Evolutionary conservation across 2,888 invertebrate species (phyloP), one percentile per base, ranked within the genome.

Genomic region (Pseudococcus longispinus): DNA sequence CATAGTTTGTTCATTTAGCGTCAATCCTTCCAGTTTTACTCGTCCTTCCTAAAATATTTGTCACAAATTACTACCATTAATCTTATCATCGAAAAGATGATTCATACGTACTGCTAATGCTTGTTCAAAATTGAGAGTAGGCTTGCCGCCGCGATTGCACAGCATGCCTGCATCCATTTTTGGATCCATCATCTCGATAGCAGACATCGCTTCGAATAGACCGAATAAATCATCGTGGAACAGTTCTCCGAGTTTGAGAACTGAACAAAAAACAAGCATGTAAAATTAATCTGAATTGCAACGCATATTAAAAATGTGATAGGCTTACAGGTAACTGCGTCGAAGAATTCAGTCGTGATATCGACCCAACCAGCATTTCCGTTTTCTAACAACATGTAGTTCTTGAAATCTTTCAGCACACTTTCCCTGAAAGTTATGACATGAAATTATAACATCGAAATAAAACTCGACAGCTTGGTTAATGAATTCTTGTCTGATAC

Each of bases 101-200:
- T 29, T 77, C 77, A 84, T 84, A 70, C 90, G 91, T 90, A 96
- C 96, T 90, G 94, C 85, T 5, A 86, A 23, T 42, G 97, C 96
- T 90, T 97, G 96, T 89, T 96, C 95, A 90, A 98, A 96, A 87
- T 95, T 96, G 74, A 96, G 93, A 8, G 96, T 95, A 90, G 96
- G 95, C 87, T 96, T 94, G 90, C 94, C 94, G 18, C 95, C 95
- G 88, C 97, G 93, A 90, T 98, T 98, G 90, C 97, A 98, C 88
- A 96, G 92, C 97, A 99, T 98, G 8, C 99, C 99, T 0, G 98
- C 98, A 92, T 99, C 99, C 99, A 99, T 99, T 93, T 99, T 99
- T 0, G 99, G 98, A 91, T 99, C 99, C 99, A 99, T 99, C 96
- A 99, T 98, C 91, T 99, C 99, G 89, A 99, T 99, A 0, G 99